Evolutionary conservation across 2,888 invertebrate genomes (phyloP), one percentile per base, ranked within the genome.

Genomic region (Acholoe squamosa): DNA sequence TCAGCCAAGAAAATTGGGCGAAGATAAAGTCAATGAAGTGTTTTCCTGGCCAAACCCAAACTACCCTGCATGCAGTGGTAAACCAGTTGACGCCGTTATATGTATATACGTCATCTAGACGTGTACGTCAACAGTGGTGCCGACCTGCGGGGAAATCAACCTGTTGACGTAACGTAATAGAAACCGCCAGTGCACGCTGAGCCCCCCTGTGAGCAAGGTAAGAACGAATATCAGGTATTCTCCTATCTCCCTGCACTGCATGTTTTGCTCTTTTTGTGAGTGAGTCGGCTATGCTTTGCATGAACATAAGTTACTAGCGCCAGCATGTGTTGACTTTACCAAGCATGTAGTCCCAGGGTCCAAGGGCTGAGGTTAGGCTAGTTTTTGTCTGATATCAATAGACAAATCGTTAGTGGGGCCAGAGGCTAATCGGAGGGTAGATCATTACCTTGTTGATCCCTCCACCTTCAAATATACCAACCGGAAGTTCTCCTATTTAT

Each of bases 81-180:
- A 61, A 61, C n/a, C 22, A 61, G 61, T n/a, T 61, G 61, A 61
- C 61, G 61, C n/a, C 22, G 61, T 61, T 61, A 61, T 61, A 61
- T n/a, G 61, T 61, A 3, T n/a, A 61, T 61, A 61, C 61, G 61
- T 61, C 61, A 61, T 61, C 19, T 3, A 19, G 22, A 61, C 61
- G 61, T 61, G 61, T 61, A 61, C 61, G 61, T 61, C 61, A 61
- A 61, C 61, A 61, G 22, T 61, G n/a, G n/a, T 19, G 61, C n/a
- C 61, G 61, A 12, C 61, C n/a, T n/a, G 19, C 22, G 19, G n/a
- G 19, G 61, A n/a, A 61, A 61, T 19, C 61, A 61, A 61, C 61
- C 61, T 61, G 61, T 61, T 61, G 61, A 61, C 61, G 61, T 61
- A 61, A 61, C 61, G 61, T 61, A 61, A 61, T 19, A n/a, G 61